A percentile compares a stretch with the other conserved stretches of the same genome.
These are phyloP conservation scores for Lucilia cuprina DNA, from an alignment of 1,140 invertebrate genomes.

Conservation along the genomic window DNA sequence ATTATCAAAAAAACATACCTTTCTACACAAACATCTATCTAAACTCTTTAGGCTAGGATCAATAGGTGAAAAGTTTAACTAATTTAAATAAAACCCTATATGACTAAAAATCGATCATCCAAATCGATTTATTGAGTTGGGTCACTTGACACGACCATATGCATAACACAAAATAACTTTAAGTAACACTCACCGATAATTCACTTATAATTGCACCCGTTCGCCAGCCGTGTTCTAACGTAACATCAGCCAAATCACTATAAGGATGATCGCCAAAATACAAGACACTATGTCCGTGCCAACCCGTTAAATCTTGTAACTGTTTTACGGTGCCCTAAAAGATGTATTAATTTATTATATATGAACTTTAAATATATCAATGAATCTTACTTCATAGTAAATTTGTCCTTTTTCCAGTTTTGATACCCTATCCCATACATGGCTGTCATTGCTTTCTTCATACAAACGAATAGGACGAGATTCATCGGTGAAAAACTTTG, in stretches of 20 bases:
- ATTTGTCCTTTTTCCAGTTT: slow-evolving; percentile 87
- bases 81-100: too few species aligned
- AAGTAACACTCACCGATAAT: slow-evolving; percentile 69
- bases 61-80: too few species aligned
- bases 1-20: too few species aligned
- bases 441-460: slow-evolving; percentile 79
- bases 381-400: slow-evolving; percentile 83
- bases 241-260: slow-evolving; percentile 95
- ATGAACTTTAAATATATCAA: neutral
- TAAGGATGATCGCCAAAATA: slow-evolving; percentile 99
- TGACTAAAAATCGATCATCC: too few species aligned
- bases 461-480: slow-evolving; percentile 89
- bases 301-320: slow-evolving; percentile 89
- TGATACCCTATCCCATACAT: slow-evolving; percentile 90
- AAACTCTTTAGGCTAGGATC: too few species aligned
- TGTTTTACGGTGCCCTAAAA: slow-evolving; percentile 88
- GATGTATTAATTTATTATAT: neutral
- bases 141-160: too few species aligned
- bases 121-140: too few species aligned
- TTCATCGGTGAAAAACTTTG: slow-evolving; percentile 93
- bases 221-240: slow-evolving; percentile 94
- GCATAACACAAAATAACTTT: too few species aligned
- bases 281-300: slow-evolving; percentile 89
- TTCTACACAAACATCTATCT: too few species aligned
- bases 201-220: slow-evolving; percentile 98